phyloP scores from a whole-genome alignment of 2,113 vertebrate species.

The Condylura cristata region DNA sequence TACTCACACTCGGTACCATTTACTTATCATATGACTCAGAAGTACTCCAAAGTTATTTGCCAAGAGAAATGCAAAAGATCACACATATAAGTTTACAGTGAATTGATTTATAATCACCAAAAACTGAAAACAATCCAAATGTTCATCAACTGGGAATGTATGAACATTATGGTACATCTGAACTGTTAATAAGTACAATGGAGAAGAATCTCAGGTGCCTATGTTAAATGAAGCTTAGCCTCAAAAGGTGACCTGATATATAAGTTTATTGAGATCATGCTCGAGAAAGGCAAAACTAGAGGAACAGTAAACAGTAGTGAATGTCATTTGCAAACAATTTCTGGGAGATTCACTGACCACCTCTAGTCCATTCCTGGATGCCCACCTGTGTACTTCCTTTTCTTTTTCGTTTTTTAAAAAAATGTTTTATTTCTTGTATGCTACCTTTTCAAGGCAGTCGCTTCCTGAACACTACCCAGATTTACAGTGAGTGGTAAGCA shows the following conservation, averaged over 20 bases:
- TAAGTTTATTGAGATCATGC: background rate
- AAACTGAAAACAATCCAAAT: background rate
- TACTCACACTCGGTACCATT: background rate
- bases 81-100: background rate
- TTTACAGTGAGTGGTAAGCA: background rate
- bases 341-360: background rate
- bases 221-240: background rate
- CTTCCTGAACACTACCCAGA: background rate
- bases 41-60: background rate
- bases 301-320: background rate
- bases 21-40: background rate
- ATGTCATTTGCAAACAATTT: background rate
- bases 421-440: background rate
- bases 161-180: background rate
- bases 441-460: background rate
- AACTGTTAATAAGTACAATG: background rate
- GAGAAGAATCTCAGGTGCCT: background rate
- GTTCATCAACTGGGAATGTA: background rate
- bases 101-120: background rate
- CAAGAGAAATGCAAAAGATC: slow-evolving; percentile 5
- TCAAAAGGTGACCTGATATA: background rate
- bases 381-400: background rate
- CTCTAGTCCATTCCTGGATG: background rate
- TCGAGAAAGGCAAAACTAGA: background rate
- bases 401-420: background rate